Conservation (phyloP, 2,113 vertebrate species). For the Nettapus auritus region DNA sequence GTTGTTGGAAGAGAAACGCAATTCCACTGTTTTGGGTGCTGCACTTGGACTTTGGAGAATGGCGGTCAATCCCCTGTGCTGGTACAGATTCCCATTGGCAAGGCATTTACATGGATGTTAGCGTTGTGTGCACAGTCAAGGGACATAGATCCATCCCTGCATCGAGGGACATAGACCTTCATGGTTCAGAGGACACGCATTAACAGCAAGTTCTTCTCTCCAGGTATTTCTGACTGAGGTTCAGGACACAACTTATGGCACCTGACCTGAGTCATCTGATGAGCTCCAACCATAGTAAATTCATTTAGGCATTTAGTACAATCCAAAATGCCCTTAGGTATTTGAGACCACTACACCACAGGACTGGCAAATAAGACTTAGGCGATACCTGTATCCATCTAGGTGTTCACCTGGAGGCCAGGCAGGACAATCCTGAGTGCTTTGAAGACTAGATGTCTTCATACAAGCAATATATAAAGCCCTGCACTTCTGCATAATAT, state of each 20-base stretch:
- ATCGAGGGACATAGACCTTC: background rate
- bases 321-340: background rate
- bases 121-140: no score
- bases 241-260: background rate
- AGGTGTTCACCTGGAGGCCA: background rate
- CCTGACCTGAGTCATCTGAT: background rate
- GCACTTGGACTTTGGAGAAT: background rate
- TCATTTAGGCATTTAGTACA: background rate
- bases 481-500: background rate
- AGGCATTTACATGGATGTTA: background rate
- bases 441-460: background rate
- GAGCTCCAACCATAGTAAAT: background rate
- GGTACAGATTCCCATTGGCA: background rate
- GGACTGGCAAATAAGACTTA: background rate
- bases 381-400: background rate
- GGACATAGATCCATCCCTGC: no score
- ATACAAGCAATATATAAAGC: background rate
- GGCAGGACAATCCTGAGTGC: background rate
- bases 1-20: background rate
- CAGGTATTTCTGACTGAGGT: background rate
- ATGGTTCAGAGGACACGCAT: background rate
- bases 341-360: background rate
- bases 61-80: no score
- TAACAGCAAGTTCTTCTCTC: background rate
- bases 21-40: background rate